A percentile compares a stretch with the other conserved stretches of the same genome.
Evolutionary conservation across 2,113 vertebrate species (phyloP).

Genomic region (Hippocampus comes): DNA sequence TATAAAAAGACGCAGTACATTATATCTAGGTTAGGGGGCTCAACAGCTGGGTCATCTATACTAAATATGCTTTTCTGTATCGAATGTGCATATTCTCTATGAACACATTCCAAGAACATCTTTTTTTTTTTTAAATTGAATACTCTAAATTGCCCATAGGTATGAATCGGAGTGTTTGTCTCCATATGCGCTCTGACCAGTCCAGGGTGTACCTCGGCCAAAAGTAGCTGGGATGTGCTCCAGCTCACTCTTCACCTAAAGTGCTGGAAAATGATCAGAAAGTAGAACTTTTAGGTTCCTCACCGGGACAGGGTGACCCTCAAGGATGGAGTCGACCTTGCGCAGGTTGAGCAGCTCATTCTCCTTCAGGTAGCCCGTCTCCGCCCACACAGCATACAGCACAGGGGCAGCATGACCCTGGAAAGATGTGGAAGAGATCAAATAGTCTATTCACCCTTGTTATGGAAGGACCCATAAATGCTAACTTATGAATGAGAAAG

Average conservation of each 20-base stretch:
- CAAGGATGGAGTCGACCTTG: conserved; percentile 89
- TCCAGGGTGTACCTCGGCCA: too few species aligned
- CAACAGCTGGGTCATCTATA: too few species aligned
- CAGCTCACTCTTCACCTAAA: not conserved
- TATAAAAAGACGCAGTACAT: too few species aligned
- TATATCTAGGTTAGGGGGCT: too few species aligned
- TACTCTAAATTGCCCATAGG: not conserved
- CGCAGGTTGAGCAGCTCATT: conserved; percentile 86
- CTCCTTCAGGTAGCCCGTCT: conserved; percentile 87
- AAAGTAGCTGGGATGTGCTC: too few species aligned
- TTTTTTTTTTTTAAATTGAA: too few species aligned
- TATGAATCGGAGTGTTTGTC: not conserved
- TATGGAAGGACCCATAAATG: not conserved
- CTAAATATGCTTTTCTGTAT: too few species aligned
- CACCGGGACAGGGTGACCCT: conserved; percentile 92
- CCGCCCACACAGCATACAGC: conserved; percentile 90
- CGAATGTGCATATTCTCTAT: too few species aligned
- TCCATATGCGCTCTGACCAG: too few species aligned
- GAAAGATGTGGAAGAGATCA: not conserved
- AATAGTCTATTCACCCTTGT: not conserved
- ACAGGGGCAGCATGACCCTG: conserved; percentile 92
- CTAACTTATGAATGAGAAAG: not conserved
- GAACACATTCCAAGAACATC: too few species aligned
- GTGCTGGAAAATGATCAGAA: not conserved
- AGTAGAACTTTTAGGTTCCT: conserved; percentile 41